phyloP scores from a whole-genome alignment of 2,888 invertebrate genomes.

The Leptopterna dolabrata region DNA sequence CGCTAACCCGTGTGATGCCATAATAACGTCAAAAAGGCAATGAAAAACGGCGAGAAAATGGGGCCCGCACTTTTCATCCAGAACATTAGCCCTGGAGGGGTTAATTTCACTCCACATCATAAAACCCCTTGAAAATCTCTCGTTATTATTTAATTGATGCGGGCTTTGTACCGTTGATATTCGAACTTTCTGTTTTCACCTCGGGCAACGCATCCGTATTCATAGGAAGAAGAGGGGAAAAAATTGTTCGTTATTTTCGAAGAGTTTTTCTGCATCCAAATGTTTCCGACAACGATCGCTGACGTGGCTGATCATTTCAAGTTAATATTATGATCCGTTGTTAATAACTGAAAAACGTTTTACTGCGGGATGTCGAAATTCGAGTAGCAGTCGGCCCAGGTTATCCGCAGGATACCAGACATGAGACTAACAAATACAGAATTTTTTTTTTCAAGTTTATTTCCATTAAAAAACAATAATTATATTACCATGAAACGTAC shows the following conservation, averaged over 20 bases:
- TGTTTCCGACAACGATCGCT: too few species aligned
- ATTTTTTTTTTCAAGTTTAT: too few species aligned
- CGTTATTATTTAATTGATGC: background rate
- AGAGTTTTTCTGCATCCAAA: too few species aligned
- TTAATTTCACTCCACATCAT: background rate
- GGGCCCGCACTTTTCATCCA: background rate
- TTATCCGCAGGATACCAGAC: too few species aligned
- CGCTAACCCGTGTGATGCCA: background rate
- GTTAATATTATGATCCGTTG: too few species aligned
- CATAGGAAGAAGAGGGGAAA: background rate
- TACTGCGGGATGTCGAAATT: too few species aligned
- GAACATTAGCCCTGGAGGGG: background rate
- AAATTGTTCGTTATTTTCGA: background rate
- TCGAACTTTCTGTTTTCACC: background rate
- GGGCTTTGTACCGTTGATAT: background rate
- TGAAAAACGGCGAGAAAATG: background rate
- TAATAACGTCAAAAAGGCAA: background rate
- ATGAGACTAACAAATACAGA: too few species aligned
- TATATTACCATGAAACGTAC: too few species aligned
- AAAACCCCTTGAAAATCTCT: background rate
- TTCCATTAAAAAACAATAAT: too few species aligned
- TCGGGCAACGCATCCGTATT: background rate
- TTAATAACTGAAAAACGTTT: too few species aligned
- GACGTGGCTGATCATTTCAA: too few species aligned
- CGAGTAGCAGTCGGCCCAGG: too few species aligned